These are phyloP conservation scores for Ptychoptera albimana DNA, from an alignment of 2,888 invertebrate genomes.

Conservation along the genomic window DNA sequence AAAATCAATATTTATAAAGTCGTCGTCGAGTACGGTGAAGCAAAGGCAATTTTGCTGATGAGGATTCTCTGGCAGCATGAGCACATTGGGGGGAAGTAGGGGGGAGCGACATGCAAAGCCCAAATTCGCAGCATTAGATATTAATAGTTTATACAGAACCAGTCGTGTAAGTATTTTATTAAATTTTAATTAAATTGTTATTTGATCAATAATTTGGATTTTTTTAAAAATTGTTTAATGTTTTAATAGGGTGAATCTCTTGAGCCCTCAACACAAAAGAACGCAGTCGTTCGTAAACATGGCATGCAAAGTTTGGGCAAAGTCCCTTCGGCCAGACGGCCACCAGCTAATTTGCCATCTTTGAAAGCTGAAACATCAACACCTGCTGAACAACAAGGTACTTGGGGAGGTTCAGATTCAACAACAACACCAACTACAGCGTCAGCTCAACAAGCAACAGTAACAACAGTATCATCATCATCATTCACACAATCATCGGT, in stretches of 20 bases:
- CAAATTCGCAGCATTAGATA: conserved; percentile 93
- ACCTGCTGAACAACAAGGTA: conserved; percentile 24
- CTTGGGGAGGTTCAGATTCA: conserved; percentile 5
- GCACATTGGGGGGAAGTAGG: conserved; percentile 35
- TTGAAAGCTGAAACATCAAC: conserved; percentile 76
- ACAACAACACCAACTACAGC: conserved; percentile 3
- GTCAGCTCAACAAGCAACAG: conserved; percentile 9
- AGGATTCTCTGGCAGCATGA: conserved; percentile 35
- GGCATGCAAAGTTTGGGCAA: conserved; percentile 99
- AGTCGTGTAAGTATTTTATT: conserved; percentile 48
- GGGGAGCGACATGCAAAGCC: conserved; percentile 50
- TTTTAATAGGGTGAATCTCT: conserved; percentile 59
- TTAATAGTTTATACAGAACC: conserved; percentile 90
- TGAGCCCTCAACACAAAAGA: conserved; percentile 77
- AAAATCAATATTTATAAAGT: conserved; percentile 1
- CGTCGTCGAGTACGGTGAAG: conserved; percentile 18
- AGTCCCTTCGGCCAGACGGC: conserved; percentile 93
- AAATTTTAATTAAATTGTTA: not conserved
- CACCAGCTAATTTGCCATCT: conserved; percentile 98
- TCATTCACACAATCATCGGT: not conserved
- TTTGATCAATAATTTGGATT: conserved; percentile 7
- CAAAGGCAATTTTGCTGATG: conserved; percentile 32
- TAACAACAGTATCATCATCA: not conserved
- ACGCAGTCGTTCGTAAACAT: conserved; percentile 90
- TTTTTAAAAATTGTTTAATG: conserved; percentile 5